Base-by-base conservation (phyloP, 1,140 invertebrate genomes). In the Hycleus phaleratus region DNA sequence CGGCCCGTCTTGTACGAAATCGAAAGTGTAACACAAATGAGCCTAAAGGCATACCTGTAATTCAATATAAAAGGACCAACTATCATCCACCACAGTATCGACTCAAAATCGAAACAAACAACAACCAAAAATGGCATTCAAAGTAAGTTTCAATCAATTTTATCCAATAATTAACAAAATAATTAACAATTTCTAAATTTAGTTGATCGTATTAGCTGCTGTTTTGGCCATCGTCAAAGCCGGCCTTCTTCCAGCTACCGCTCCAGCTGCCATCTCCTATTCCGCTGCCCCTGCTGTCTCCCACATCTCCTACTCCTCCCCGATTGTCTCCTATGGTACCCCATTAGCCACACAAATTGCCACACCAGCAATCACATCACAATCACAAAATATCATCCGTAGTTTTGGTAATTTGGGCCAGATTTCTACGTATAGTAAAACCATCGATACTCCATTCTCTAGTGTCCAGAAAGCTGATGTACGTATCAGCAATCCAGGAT, bases 401-500 rank as follows among this genome's bases (percentile, higher is more conserved):
- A 81, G 79, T 58, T 77, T 75, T 0, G 84, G 81, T 52, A 85
- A 85, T 68, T 70, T 85, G 24, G 81, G 80, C 12, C 74, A 82
- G 70, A 75, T 85, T 18, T 82, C 83, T 2, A 81, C 80, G 32
- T 81, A 83, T 63, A 78, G 78, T 0, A 85, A 84, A 63, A 79
- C 81, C 45, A 78, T 86, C 49, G 80, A 83, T 61, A 85, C 84
- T 2, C 83, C 85, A 3, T 87, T 81, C 75, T 85, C 83, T 24
- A 85, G 81, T 66, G 81, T 81, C 32, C 80, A 81, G 66, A 83
- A 82, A 64, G 71, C 79, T 26, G 82, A 85, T 61, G 77, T 84
- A 3, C 76, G 83, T 32, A 78, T 85, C 1, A 83, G 77, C 71
- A 85, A 84, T 70, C 82, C 82, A 6, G 80, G 79, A 9, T 43